Percentiles rank a stretch among this genome's conserved stretches.
Evolutionary conservation across 2,888 invertebrate genomes (phyloP).

Genomic region (Rotaria socialis): DNA sequence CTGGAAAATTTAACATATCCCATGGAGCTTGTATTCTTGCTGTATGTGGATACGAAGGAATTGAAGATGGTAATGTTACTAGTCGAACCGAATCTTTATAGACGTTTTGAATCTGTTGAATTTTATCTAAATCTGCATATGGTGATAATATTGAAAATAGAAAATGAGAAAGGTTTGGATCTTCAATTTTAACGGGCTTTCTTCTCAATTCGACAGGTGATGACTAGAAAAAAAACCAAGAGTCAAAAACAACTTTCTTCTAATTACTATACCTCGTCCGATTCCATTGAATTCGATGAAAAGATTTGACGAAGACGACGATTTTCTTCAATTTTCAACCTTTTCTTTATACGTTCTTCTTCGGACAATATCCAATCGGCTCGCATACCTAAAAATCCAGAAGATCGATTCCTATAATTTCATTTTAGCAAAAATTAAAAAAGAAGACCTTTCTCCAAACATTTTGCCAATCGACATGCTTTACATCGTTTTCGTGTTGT

Average conservation of each 20-base stretch:
- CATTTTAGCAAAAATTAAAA: neutral
- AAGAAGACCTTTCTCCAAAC: neutral
- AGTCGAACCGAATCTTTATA: neutral
- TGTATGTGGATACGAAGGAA: neutral
- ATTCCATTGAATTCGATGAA: neutral
- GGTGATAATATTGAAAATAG: neutral
- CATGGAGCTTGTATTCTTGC: neutral
- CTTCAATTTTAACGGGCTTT: neutral
- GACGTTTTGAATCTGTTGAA: neutral
- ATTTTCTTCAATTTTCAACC: slow-evolving; percentile 32
- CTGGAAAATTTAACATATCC: neutral
- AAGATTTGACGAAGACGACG: neutral
- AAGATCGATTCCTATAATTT: too few species aligned
- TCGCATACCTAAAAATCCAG: neutral
- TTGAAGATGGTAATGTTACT: neutral
- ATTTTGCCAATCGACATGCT: slow-evolving; percentile 2
- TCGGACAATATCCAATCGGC: neutral
- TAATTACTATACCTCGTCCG: neutral
- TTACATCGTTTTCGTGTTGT: neutral
- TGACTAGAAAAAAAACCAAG: neutral
- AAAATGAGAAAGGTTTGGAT: neutral
- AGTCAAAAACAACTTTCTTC: too few species aligned
- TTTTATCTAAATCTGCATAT: neutral
- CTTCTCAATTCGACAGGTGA: neutral
- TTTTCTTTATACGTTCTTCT: neutral